Percentiles rank a stretch among this genome's conserved stretches.
These are phyloP conservation scores for Acropternis orthonyx DNA, from an alignment of 2,797 vertebrate species.

Conservation along the genomic window DNA sequence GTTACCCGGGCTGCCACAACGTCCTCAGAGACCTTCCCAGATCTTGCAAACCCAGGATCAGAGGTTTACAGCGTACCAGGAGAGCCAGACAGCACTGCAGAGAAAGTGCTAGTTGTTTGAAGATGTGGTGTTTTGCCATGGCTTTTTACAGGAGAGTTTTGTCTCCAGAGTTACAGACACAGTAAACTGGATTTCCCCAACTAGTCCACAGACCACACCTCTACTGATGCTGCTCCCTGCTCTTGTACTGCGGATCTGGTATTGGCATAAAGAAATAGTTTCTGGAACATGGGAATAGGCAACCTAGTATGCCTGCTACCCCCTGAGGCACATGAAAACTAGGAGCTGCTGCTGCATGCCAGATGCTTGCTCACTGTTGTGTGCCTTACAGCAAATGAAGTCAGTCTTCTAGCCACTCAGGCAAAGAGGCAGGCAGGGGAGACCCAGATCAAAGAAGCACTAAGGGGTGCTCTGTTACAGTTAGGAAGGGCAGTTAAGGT, in stretches of 20 bases:
- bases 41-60: not conserved
- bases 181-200: constrained; percentile 14
- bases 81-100: rapidly evolving
- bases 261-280: not conserved
- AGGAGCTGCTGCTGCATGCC: constrained; percentile 15
- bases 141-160: constrained; percentile 18
- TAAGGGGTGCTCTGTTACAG: not conserved
- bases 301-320: not conserved
- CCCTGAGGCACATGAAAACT: not conserved
- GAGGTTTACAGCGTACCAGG: not conserved
- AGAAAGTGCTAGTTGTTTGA: not conserved
- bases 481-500: constrained; percentile 18
- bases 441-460: constrained; percentile 6
- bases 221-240: not conserved
- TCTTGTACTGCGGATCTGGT: not conserved
- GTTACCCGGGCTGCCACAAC: not conserved
- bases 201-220: not conserved
- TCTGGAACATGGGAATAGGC: not conserved
- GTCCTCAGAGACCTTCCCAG: not conserved
- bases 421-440: not conserved
- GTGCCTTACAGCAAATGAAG: constrained; percentile 8
- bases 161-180: constrained; percentile 10
- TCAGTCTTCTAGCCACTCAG: not conserved
- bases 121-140: not conserved
- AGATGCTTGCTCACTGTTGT: constrained; percentile 15